phyloP scores from a whole-genome alignment of 2,797 vertebrate species.

The Tarsius wallacei region DNA sequence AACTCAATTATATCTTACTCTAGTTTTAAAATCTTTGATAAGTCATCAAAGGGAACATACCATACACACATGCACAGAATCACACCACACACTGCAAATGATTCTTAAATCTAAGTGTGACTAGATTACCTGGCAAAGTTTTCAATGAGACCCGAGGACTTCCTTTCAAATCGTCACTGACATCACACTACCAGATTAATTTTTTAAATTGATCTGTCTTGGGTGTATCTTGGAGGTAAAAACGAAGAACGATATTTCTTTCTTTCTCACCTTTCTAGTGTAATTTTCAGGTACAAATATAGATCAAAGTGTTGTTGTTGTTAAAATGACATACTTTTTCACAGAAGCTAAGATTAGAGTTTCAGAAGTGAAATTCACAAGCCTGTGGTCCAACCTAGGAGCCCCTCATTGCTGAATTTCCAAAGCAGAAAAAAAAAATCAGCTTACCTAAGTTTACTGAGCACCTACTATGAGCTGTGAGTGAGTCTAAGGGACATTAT shows the following conservation, averaged over 20 bases:
- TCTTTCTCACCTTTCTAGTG: conserved; percentile 87
- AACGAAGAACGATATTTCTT: conserved; percentile 83
- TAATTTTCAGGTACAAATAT: conserved; percentile 89
- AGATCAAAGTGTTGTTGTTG: conserved; percentile 89
- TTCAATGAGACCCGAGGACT: conserved; percentile 64
- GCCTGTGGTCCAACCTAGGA: conserved; percentile 43
- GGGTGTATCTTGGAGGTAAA: conserved; percentile 48
- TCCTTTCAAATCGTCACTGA: conserved; percentile 80
- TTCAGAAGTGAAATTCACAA: conserved; percentile 74
- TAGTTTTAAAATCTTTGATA: conserved; percentile 46
- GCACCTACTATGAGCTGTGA: not conserved
- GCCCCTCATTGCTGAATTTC: not conserved
- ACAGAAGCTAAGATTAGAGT: conserved; percentile 85
- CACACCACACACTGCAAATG: not conserved
- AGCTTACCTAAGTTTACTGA: not conserved
- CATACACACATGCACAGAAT: not conserved
- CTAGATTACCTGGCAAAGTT: conserved; percentile 67
- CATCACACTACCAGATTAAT: conserved; percentile 62
- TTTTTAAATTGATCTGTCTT: conserved; percentile 76
- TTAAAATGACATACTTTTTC: conserved; percentile 86
- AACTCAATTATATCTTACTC: conserved; percentile 4
- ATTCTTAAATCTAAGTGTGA: conserved; percentile 34
- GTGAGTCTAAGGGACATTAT: not conserved
- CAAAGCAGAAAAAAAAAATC: not conserved
- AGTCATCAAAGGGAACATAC: not conserved